Evolutionary conservation across 2,113 vertebrate genomes (phyloP), one percentile per base, ranked within the genome.

Genomic region (Erythrolamprus reginae): DNA sequence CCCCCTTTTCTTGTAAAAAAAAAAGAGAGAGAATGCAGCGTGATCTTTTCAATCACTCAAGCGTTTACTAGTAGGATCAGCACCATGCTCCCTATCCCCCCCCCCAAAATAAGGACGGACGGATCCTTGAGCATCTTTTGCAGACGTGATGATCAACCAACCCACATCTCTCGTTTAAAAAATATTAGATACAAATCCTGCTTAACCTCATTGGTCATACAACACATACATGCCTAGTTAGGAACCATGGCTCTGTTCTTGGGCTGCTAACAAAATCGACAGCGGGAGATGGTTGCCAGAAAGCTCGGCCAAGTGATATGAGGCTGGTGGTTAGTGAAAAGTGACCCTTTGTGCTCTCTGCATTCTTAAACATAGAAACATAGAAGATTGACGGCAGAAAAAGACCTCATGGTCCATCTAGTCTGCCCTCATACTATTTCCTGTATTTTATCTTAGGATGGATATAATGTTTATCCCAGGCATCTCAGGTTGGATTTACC

Each of bases 161-260:
- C 82, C 45, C 15, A 13, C 2, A 6, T 48, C 24, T 48, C 24
- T 48, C 21, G 58, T 58, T 84, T 56, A 26, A 83, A 56, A 84
- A 89, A n/a, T 88, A 58, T 48, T n/a, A 45, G 45, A 84, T 84
- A 24, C 9, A 84, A 61, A 65, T 50, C 45, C 61, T 65, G n/a
- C 42, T 24, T 19, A 10, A 3, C 21, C 5, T 0, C 87, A 87
- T 47, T 3, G 1, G 50, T 0, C 0, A 24, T 0, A 2, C 19
- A 1, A 28, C 1, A 1, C 85, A 26, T 5, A 77, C 33, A 38
- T 38, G 3, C 65, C 13, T 65, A n/a, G 10, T n/a, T 65, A n/a
- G 61, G 61, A 65, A 13, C 17, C 12, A n/a, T 77, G 33, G 65
- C 33, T 38, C 33, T 38, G 33, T 38, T 70, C n/a, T 70, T 77